Base-by-base conservation (phyloP, 2,113 vertebrate genomes). In the Gadus chalcogrammus region DNA sequence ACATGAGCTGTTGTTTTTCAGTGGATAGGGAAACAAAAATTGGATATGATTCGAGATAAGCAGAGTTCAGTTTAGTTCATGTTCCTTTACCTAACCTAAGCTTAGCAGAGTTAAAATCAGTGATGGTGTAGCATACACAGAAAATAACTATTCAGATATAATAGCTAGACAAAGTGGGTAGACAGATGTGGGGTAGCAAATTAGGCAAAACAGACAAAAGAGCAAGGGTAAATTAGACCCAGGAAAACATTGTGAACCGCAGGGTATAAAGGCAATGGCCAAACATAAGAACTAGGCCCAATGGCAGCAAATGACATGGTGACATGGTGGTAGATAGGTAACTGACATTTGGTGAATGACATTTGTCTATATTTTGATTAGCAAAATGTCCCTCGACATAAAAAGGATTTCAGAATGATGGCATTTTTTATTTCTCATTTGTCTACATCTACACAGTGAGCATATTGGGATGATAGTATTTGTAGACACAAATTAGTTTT, bases 191-290 rank as follows among this genome's bases (percentile, higher is more conserved):
- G 6, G 1, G 69, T 63, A 72, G 17, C 63, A 35, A 8, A 27
- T 72, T 17, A 59, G 65, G 35, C 15, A 58, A 6, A 59, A 59
- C 3, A 20, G 35, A 1, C 16, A 53, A 24, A 69, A 63, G 7
- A 42, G 35, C 70, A 69, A 15, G 15, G 18, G 53, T 56, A 9
- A 31, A 70, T 61, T 22, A 59, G 55, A 52, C 64, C 60, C 38
- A 64, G 9, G 12, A 28, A 5, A 20, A n/a, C 53, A 56, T 13
- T 65, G 18, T 28, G 62, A 16, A 28, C 53, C 53, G 22, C 18
- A 61, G n/a, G 42, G 42, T 48, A 24, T 15, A 62, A 62, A 62
- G 24, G 12, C 61, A 62, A 27, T 22, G 12, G n/a, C n/a, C 55
- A 62, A 1, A 28, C 22, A 15, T 15, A 22, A 11, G 24, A 8